phyloP scores from a whole-genome alignment of 2,113 vertebrate genomes.

The Lynx canadensis region DNA sequence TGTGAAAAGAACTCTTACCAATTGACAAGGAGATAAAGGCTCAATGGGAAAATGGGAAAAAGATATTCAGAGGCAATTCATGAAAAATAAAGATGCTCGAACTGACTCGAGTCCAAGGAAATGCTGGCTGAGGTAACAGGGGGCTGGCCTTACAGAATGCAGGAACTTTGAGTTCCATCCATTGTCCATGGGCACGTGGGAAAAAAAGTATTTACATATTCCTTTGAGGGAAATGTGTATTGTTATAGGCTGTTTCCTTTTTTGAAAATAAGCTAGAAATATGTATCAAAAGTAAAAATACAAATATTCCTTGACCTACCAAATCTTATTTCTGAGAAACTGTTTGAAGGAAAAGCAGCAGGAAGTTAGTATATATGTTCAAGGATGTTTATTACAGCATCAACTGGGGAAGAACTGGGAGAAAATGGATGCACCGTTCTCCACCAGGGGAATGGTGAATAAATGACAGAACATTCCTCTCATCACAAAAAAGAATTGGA shows the following conservation, averaged over 20 bases:
- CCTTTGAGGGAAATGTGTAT: not conserved
- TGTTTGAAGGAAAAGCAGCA: not conserved
- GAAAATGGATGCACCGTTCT: not conserved
- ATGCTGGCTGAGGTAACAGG: not conserved
- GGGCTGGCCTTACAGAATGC: not conserved
- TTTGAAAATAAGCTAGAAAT: conserved; percentile 35
- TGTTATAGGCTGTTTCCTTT: not conserved
- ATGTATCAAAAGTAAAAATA: conserved; percentile 27
- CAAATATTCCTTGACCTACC: not conserved
- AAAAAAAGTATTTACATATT: not conserved
- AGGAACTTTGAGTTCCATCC: not conserved
- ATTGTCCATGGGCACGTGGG: not conserved
- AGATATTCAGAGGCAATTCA: not conserved
- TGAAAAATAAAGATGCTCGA: not conserved
- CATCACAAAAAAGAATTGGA: not conserved
- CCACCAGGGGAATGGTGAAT: not conserved
- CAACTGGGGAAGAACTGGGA: not conserved
- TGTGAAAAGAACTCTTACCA: not conserved
- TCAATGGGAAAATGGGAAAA: not conserved
- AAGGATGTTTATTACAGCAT: not conserved
- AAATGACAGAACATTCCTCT: not conserved
- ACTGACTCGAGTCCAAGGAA: not conserved
- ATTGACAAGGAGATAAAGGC: not conserved
- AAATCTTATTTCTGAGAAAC: not conserved
- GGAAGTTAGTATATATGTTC: not conserved